phyloP scores from a whole-genome alignment of 2,888 invertebrate genomes.

The Phortica magna region DNA sequence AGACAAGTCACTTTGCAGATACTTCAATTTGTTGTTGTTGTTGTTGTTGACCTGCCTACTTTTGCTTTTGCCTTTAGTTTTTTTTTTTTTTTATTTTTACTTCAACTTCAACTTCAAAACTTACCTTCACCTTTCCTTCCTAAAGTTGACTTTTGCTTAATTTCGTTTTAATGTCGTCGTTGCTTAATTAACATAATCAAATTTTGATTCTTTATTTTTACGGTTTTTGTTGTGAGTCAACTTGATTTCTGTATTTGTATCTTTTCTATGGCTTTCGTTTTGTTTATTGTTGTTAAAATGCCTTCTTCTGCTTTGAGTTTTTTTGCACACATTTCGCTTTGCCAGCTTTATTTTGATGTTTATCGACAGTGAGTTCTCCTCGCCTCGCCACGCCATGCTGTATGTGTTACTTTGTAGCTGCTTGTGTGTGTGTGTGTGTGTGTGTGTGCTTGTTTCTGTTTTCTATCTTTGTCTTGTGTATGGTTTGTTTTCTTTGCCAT shows the following conservation, averaged over 20 bases:
- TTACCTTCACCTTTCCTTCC: slow-evolving; percentile 40
- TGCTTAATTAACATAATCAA: slow-evolving; percentile 56
- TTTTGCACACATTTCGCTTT: background rate
- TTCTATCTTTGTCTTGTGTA: background rate
- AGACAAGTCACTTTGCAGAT: background rate
- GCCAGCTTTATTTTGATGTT: slow-evolving; percentile 10
- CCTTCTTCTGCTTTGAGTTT: background rate
- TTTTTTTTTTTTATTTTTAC: no score
- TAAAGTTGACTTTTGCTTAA: slow-evolving; percentile 37
- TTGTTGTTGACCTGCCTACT: slow-evolving; percentile 5
- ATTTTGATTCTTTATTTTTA: slow-evolving; percentile 44
- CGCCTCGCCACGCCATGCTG: background rate
- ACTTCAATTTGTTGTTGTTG: background rate
- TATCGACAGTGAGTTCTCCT: slow-evolving; percentile 9
- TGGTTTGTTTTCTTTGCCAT: background rate
- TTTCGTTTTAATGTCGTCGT: slow-evolving; percentile 38
- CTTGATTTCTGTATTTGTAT: background rate
- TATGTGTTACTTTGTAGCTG: background rate
- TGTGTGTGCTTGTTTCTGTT: background rate
- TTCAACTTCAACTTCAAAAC: slow-evolving; percentile 21
- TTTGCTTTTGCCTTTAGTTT: slow-evolving; percentile 22
- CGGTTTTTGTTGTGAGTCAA: slow-evolving; percentile 7
- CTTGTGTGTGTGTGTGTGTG: background rate
- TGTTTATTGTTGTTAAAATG: background rate
- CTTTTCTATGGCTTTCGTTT: background rate